Evolutionary conservation across 2,797 vertebrate species (phyloP), one percentile per base, ranked within the genome.

Genomic region (Sphenodon punctatus): DNA sequence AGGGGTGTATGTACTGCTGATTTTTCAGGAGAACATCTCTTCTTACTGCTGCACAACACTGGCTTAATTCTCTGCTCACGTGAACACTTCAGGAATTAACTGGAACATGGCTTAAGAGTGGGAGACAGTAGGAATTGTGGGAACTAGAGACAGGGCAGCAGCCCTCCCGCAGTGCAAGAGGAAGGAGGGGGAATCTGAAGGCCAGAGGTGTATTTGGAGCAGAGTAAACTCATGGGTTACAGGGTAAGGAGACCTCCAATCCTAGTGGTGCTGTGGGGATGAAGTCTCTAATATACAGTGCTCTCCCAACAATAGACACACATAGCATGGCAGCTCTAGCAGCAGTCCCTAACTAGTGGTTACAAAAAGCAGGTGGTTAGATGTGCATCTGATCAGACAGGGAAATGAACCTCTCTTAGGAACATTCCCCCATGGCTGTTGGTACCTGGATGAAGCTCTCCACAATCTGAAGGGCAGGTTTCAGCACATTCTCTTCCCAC

Each of bases 381-480:
- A 16, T 20, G 13, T 20, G 9, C 32, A 12, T 34, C 34, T 7
- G 13, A 20, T 22, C 20, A 8, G 11, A 22, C 13, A 7, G 48
- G 48, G 48, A n/a, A 17, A 7, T 4, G 39, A 25, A 14, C 6
- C 13, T n/a, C 58, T 22, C 32, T 32, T 7, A 38, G 4, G 34
- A 58, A 60, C 12, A 34, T n/a, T 32, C 58, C 60, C 58, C 4
- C 58, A 34, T 34, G 34, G n/a, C 25, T 43, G 4, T 13, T 16
- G 68, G 41, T 95, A 99, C 99, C 98, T 99, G 97, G 75, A 96
- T 93, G 85, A 98, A 97, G 88, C 97, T 96, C 74, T 95, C 95
- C 89, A 99, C 95, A 41, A 99, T 97, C 93, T 96, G 95, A 93
- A 98, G 88, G 73, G 98, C 98, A 87, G 98, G 97, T 84, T 94